phyloP scores from a whole-genome alignment of 2,113 vertebrate genomes.

The Genyomyrus donnyi region DNA sequence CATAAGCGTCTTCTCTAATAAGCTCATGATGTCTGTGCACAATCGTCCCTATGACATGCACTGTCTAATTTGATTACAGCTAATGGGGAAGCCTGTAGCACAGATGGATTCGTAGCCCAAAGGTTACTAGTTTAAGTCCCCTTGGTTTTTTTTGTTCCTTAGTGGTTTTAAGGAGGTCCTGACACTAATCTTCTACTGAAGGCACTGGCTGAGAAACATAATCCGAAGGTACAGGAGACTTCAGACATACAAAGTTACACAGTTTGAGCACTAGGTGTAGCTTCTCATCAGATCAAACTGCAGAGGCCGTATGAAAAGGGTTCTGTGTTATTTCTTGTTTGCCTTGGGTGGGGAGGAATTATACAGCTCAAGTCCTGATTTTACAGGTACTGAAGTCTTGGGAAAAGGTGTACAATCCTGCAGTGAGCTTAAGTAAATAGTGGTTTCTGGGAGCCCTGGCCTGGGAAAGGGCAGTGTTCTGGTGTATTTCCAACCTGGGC shows the following conservation, averaged over 20 bases:
- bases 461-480: background rate
- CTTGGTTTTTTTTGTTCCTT: background rate
- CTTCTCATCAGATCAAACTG: slow-evolving; percentile 2
- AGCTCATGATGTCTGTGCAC: background rate
- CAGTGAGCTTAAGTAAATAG: background rate
- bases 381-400: background rate
- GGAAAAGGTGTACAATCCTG: background rate
- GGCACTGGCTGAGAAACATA: background rate
- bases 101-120: background rate
- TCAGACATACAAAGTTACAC: background rate
- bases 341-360: background rate
- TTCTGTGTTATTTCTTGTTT: background rate
- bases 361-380: background rate
- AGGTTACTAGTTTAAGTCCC: background rate
- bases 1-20: background rate
- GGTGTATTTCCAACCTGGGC: background rate
- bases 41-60: background rate
- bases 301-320: background rate
- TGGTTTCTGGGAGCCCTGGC: background rate
- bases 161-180: background rate
- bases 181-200: background rate
- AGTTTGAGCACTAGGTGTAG: background rate
- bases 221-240: background rate
- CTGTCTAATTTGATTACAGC: background rate
- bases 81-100: background rate